Conservation (phyloP, 2,113 vertebrate species). For the Chaetodon auriga region DNA sequence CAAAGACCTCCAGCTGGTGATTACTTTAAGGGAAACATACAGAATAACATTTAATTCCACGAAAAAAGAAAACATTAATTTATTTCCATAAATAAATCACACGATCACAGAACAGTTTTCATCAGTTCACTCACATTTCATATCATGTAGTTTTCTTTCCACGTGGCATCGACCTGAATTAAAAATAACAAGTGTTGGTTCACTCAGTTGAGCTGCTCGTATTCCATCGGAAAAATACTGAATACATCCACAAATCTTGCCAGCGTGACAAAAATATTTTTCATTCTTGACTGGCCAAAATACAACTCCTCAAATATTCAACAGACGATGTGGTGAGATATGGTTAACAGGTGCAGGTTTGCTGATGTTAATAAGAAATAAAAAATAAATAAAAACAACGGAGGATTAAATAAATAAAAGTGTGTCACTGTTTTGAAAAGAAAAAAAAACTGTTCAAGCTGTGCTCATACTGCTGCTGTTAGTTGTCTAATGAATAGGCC, state of each 20-base stretch:
- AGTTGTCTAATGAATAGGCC: slow-evolving; percentile 13
- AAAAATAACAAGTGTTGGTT: neutral
- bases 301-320: neutral
- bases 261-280: neutral
- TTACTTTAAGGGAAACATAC: neutral
- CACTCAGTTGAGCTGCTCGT: neutral
- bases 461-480: neutral
- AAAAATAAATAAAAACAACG: neutral
- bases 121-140: neutral
- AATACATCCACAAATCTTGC: neutral
- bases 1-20: neutral
- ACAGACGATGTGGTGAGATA: neutral
- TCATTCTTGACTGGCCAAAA: neutral
- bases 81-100: neutral
- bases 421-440: neutral
- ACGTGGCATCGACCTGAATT: neutral
- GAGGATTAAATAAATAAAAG: neutral
- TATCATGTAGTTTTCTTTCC: neutral
- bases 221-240: neutral
- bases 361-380: neutral
- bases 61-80: neutral
- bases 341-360: neutral
- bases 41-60: neutral
- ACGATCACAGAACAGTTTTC: neutral
- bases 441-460: neutral